Conservation (phyloP, 2,113 vertebrate species). For the Cavia aperea region DNA sequence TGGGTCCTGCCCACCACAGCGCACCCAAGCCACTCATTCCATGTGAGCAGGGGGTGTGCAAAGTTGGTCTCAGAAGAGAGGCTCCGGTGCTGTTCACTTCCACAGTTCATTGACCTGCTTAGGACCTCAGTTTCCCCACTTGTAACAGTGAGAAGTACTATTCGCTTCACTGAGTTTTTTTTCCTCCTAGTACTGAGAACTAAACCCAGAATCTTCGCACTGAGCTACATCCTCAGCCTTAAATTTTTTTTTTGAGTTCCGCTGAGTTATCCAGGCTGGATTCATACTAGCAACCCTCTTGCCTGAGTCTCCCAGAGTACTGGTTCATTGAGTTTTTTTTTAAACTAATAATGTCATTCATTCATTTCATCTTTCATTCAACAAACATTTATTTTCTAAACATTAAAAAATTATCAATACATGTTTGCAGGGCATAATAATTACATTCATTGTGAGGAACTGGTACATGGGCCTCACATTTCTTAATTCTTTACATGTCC, state of each 20-base stretch:
- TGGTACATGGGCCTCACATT: background rate
- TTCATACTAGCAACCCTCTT: background rate
- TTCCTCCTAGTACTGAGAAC: background rate
- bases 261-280: background rate
- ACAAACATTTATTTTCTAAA: background rate
- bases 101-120: background rate
- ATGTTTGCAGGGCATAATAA: too few relatives aligned
- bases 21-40: background rate
- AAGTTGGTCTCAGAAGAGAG: background rate
- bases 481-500: background rate
- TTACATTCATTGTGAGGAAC: background rate
- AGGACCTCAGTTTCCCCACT: background rate
- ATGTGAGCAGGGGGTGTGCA: background rate
- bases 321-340: background rate
- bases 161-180: background rate
- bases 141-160: background rate
- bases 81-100: background rate
- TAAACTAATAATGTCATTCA: background rate
- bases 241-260: background rate
- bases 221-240: background rate
- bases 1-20: background rate
- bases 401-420: background rate
- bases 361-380: background rate
- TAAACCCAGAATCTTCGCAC: background rate
- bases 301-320: background rate